Evolutionary conservation across 2,888 invertebrate species (phyloP).

Genomic region (Nymphalis polychloros): DNA sequence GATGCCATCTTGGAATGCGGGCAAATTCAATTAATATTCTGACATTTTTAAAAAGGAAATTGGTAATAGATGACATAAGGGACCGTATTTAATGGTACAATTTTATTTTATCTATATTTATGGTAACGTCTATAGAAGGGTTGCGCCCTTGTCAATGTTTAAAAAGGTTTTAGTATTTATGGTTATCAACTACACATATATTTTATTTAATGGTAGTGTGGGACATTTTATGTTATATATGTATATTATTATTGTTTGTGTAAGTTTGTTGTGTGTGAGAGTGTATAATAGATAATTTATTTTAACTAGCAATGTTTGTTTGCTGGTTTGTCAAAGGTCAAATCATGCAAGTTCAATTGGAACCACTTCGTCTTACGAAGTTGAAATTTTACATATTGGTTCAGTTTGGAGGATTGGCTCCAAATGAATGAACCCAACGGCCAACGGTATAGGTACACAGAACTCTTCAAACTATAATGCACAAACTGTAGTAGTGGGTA

Average conservation of each 20-base stretch:
- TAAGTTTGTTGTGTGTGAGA: neutral
- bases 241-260: neutral
- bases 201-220: neutral
- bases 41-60: slow-evolving; percentile 25
- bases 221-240: neutral
- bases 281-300: no score
- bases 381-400: no score
- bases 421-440: no score
- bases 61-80: slow-evolving; percentile 7
- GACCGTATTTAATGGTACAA: slow-evolving; percentile 3
- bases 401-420: no score
- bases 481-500: neutral
- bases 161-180: slow-evolving; percentile 5
- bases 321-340: no score
- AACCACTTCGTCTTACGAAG: no score
- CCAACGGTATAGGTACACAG: no score
- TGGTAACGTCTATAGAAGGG: neutral
- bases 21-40: slow-evolving; percentile 13
- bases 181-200: neutral
- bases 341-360: no score
- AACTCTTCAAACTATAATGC: no score
- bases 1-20: slow-evolving; percentile 22
- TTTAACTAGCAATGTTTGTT: no score
- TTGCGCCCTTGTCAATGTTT: slow-evolving; percentile 10
- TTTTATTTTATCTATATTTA: slow-evolving; percentile 3